Conservation (phyloP, 2,888 invertebrate species). For the Parasteatoda lunata region DNA sequence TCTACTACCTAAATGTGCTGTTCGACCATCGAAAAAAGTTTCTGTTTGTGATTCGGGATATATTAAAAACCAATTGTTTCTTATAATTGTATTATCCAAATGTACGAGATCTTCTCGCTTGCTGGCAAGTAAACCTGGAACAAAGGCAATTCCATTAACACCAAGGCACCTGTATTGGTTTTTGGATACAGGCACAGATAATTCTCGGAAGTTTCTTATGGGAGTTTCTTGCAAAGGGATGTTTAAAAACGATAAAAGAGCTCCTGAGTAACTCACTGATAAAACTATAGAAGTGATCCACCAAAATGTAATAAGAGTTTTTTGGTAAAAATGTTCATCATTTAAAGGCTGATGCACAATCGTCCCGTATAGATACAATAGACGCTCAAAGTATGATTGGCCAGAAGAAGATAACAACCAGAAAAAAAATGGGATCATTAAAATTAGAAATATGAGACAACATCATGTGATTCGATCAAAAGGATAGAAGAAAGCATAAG, state of each 20-base stretch:
- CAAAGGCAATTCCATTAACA: background rate
- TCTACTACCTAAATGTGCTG: background rate
- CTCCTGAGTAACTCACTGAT: background rate
- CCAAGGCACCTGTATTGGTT: background rate
- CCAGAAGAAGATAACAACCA: background rate
- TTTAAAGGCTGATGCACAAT: background rate
- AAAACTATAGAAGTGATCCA: background rate
- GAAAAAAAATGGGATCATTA: background rate
- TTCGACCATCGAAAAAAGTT: background rate
- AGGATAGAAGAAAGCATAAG: background rate
- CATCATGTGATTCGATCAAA: background rate
- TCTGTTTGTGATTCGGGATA: background rate
- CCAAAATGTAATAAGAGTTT: background rate
- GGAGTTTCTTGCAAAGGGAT: background rate
- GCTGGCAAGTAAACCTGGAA: background rate
- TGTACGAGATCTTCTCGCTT: background rate
- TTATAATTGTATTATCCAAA: background rate
- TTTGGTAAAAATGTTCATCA: background rate
- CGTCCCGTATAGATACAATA: background rate
- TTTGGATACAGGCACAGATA: background rate
- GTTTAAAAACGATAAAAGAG: background rate
- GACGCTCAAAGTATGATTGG: background rate
- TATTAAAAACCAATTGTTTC: background rate
- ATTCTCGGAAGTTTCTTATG: background rate
- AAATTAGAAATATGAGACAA: background rate